phyloP scores from a whole-genome alignment of 2,113 vertebrate genomes.

The Alouatta palliata region DNA sequence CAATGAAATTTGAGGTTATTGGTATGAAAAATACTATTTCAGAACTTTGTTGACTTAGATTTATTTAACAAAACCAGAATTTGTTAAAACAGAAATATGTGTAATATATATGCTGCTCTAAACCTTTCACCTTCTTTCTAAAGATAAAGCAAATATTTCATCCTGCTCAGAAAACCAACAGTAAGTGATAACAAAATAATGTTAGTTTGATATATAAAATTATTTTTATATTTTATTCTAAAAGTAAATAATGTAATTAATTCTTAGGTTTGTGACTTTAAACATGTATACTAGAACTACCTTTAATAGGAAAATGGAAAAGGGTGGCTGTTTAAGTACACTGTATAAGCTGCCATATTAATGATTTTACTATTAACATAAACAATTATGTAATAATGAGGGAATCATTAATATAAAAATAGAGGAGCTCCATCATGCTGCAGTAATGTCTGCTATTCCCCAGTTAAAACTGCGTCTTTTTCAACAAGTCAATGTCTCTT shows the following conservation, averaged over 20 bases:
- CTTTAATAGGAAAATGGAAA: neutral
- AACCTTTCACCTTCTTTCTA: neutral
- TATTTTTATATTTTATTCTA: neutral
- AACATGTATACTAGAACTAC: neutral
- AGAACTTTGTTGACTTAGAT: neutral
- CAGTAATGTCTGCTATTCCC: neutral
- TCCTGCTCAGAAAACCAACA: slow-evolving; percentile 12
- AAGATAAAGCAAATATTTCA: slow-evolving; percentile 15
- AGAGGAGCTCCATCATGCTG: neutral
- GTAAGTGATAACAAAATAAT: neutral
- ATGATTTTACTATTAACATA: neutral
- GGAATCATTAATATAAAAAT: neutral
- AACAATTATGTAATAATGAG: neutral
- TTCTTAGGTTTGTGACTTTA: neutral
- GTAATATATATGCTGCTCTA: neutral
- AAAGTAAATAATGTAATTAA: neutral
- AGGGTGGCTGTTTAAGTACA: neutral
- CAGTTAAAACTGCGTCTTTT: neutral
- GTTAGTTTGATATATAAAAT: neutral
- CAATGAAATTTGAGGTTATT: neutral
- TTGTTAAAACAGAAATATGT: neutral
- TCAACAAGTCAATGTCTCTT: neutral
- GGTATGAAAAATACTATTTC: neutral
- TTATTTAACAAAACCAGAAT: neutral
- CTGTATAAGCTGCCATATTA: neutral